Evolutionary conservation across 2,888 invertebrate species (phyloP).

Genomic region (Microdon myrmicae): DNA sequence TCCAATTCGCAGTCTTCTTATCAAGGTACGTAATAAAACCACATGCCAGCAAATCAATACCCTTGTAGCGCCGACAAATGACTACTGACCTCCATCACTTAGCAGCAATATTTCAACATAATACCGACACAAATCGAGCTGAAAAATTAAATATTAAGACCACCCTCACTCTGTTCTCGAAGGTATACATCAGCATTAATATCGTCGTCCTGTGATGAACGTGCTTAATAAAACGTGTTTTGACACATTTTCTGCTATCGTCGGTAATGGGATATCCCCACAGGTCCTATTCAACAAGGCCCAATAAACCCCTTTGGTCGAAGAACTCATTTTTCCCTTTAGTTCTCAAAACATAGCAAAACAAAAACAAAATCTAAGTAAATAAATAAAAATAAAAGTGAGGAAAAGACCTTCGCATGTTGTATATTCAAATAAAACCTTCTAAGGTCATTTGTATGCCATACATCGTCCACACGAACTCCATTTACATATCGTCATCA

Average conservation of each 20-base stretch:
- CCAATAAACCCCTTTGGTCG: slow-evolving; percentile 19
- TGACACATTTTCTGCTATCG: slow-evolving; percentile 34
- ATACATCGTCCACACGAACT: background rate
- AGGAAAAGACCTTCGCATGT: background rate
- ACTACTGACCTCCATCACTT: no score
- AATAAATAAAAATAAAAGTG: background rate
- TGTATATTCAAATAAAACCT: slow-evolving; percentile 24
- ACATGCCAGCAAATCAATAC: no score
- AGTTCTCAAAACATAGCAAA: background rate
- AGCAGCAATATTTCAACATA: no score
- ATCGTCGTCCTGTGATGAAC: slow-evolving; percentile 1
- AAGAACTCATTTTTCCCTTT: slow-evolving; percentile 6
- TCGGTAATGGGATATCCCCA: slow-evolving; percentile 13
- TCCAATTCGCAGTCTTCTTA: no score
- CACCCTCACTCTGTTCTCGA: no score
- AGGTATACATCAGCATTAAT: no score
- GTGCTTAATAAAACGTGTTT: slow-evolving; percentile 11
- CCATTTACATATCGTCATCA: background rate
- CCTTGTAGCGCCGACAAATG: no score
- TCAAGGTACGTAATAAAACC: no score
- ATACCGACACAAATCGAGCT: no score
- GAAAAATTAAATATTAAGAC: no score
- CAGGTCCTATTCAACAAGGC: slow-evolving; percentile 35
- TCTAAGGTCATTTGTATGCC: slow-evolving; percentile 22
- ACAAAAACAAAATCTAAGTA: slow-evolving; percentile 7